Evolutionary conservation across 2,113 vertebrate species (phyloP), one percentile per base, ranked within the genome.

Genomic region (Excalfactoria chinensis): DNA sequence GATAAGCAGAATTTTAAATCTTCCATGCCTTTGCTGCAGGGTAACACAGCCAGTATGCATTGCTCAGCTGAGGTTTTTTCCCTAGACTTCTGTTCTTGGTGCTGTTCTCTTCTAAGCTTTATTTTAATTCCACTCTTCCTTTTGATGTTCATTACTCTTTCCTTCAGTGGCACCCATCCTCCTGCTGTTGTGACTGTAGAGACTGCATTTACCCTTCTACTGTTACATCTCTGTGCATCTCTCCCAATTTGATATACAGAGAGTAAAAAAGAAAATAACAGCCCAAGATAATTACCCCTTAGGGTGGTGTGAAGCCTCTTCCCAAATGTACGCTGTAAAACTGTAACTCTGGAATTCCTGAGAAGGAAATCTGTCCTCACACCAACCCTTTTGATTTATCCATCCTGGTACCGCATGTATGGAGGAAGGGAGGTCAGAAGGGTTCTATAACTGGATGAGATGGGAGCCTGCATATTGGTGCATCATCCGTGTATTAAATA

Each of bases 221-320:
- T 89, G 78, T 81, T 85, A 49, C 25, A 13, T 89, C 32, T 75
- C 67, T 75, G 48, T 84, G 58, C 89, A 56, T 73, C 84, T 96
- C 88, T 96, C 95, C 78, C 84, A 91, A 95, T 91, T 93, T 97
- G 84, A 66, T 96, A 60, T 73, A 70, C 88, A 66, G 93, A 89
- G 84, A 92, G 58, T 75, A 92, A 87, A 83, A 81, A 58, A 86
- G 89, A 84, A 76, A 79, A 63, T 80, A 94, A 87, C 62, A 63
- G 64, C 34, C 85, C 26, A 0, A 76, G 85, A 9, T 94, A 89
- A 93, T 92, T 85, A 75, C 81, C 63, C 86, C 68, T 66, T 76
- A 30, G 91, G 0, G 70, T 0, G 0, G 67, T 0, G 6, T 62
- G 67, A 90, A 89, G 88, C 96, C 95, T 72, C 90, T 76, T 89